These are phyloP conservation scores for Drosophila nigricruria DNA, from an alignment of 2,888 invertebrate genomes.

Conservation along the genomic window DNA sequence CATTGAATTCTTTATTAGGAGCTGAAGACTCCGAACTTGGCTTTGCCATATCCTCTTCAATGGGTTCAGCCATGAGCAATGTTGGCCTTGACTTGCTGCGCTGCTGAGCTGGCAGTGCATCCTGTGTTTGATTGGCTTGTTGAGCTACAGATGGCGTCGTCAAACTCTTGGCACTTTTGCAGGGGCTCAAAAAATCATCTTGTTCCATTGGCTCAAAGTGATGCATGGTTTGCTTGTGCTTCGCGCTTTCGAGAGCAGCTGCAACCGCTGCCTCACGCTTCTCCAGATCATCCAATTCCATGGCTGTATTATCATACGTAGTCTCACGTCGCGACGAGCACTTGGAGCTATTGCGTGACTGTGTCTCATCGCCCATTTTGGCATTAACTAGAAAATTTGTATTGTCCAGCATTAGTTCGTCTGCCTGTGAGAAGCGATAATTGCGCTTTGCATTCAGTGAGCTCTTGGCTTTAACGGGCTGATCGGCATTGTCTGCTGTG, in stretches of 20 bases:
- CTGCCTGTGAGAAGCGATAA: constrained; percentile 66
- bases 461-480: constrained; percentile 5
- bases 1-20: neutral
- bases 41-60: constrained; percentile 1
- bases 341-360: constrained; percentile 64
- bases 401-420: constrained; percentile 72
- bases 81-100: constrained; percentile 6
- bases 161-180: too few relatives aligned
- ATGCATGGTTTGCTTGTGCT: constrained; percentile 11
- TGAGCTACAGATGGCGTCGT: neutral
- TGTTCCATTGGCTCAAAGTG: constrained; percentile 11
- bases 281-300: constrained; percentile 59
- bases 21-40: neutral
- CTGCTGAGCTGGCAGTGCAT: neutral
- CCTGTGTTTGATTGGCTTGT: neutral
- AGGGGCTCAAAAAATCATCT: neutral
- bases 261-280: constrained; percentile 34
- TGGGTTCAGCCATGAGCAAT: constrained; percentile 9
- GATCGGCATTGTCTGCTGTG: neutral
- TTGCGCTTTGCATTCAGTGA: constrained; percentile 19
- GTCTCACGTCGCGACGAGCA: constrained; percentile 57
- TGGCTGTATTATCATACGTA: constrained; percentile 42
- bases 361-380: constrained; percentile 72
- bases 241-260: constrained; percentile 23
- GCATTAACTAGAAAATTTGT: constrained; percentile 73